Percentiles rank a stretch among this genome's conserved stretches.
phyloP scores from a whole-genome alignment of 30 jellyfish, hydroid and myxozoan species.

The Rhopilema esculentum region DNA sequence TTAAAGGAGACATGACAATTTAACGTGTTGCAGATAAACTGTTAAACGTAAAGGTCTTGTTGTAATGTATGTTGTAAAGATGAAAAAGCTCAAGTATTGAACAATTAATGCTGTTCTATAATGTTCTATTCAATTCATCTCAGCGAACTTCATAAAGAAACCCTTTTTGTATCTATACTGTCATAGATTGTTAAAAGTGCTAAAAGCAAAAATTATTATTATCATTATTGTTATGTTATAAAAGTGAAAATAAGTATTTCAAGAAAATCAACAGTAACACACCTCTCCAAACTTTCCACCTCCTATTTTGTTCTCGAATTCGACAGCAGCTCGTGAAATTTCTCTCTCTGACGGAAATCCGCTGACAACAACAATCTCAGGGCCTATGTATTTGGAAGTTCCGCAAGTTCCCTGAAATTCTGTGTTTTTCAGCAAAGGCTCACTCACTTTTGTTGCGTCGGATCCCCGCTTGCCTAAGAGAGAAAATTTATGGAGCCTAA shows the following conservation, averaged over 20 bases:
- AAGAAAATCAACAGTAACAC: not conserved
- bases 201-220: too few relatives aligned
- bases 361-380: constrained; percentile 39
- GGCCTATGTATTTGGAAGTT: constrained; percentile 68
- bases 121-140: too few relatives aligned
- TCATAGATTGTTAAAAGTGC: too few relatives aligned
- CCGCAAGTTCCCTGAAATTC: constrained; percentile 84
- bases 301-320: constrained; percentile 73
- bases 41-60: too few relatives aligned
- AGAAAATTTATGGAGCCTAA: too few relatives aligned
- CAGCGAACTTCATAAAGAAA: too few relatives aligned
- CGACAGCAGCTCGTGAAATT: constrained; percentile 70
- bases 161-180: too few relatives aligned
- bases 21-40: too few relatives aligned
- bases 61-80: too few relatives aligned
- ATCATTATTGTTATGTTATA: not conserved
- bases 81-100: too few relatives aligned
- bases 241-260: not conserved
- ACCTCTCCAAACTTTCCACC: constrained; percentile 89
- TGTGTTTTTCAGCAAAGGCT: constrained; percentile 70
- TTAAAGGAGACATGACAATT: too few relatives aligned
- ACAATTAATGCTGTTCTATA: too few relatives aligned
- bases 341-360: constrained; percentile 63
- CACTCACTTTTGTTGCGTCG: constrained; percentile 69
- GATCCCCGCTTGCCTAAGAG: constrained; percentile 57